A percentile compares a stretch with the other conserved stretches of the same genome.
These are phyloP conservation scores for Podiceps cristatus DNA, from an alignment of 2,113 vertebrate species.

Conservation along the genomic window DNA sequence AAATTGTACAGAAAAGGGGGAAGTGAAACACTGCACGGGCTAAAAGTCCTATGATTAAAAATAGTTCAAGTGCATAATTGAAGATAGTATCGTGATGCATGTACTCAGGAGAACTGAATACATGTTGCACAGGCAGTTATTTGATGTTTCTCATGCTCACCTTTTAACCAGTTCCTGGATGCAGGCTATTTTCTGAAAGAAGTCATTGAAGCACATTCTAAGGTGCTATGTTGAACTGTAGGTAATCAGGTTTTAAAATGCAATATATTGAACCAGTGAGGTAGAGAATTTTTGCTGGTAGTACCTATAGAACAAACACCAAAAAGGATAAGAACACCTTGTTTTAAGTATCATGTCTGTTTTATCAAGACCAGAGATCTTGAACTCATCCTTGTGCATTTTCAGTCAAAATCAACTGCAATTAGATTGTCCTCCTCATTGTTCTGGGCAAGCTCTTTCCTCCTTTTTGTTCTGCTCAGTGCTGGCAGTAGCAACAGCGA, in stretches of 20 bases:
- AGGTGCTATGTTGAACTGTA: not conserved
- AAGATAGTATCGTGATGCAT: not conserved
- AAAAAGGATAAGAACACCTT: not conserved
- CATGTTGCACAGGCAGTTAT: not conserved
- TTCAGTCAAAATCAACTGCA: not conserved
- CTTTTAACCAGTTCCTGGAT: not conserved
- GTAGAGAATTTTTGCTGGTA: not conserved
- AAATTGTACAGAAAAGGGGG: not conserved
- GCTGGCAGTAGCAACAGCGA: not conserved
- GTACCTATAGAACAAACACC: not conserved
- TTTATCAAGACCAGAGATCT: not conserved
- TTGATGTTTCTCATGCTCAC: not conserved
- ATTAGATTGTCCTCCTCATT: not conserved
- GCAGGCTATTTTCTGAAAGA: not conserved
- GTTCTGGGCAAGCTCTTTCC: not conserved
- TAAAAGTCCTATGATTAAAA: not conserved
- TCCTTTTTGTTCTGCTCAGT: not conserved
- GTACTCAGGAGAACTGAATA: not conserved
- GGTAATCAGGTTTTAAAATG: not conserved
- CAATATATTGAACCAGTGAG: not conserved
- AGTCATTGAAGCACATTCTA: not conserved
- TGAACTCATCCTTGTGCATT: not conserved
- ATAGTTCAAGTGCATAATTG: not conserved
- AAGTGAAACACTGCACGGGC: not conserved
- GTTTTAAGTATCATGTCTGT: not conserved